Evolutionary conservation across 2,113 vertebrate genomes (phyloP).

Genomic region (Nycticebus coucang): DNA sequence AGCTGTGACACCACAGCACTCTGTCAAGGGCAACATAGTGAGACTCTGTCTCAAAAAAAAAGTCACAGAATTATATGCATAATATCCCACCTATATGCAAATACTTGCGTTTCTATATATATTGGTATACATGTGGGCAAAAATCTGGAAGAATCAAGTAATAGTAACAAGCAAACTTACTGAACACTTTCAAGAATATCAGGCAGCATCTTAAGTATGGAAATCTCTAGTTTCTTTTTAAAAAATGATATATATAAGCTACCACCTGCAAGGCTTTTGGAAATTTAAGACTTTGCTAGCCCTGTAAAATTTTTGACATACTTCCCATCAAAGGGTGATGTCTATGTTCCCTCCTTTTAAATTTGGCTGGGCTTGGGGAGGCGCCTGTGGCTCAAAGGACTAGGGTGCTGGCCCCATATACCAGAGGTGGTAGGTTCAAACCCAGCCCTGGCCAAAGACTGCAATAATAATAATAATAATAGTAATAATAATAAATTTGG

Average conservation of each 20-base stretch:
- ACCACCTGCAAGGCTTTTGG: background rate
- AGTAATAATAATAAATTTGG: background rate
- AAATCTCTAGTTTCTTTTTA: background rate
- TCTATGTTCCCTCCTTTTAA: background rate
- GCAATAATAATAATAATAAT: too few species aligned
- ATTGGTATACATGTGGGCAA: background rate
- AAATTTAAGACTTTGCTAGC: conserved; percentile 3
- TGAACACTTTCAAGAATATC: background rate
- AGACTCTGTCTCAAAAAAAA: too few species aligned
- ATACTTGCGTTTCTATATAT: background rate
- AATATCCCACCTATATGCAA: background rate
- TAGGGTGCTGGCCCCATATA: too few species aligned
- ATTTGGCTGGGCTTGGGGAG: background rate
- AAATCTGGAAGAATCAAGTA: background rate
- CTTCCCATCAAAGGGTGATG: background rate
- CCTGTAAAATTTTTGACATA: background rate
- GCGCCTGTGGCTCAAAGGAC: too few species aligned
- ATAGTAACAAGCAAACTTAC: conserved; percentile 4
- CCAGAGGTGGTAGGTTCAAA: too few species aligned
- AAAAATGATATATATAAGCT: background rate
- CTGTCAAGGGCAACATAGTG: too few species aligned
- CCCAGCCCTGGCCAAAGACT: too few species aligned
- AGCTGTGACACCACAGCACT: too few species aligned
- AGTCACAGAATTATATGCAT: background rate
- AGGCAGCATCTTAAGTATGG: background rate